Percentiles rank a stretch among this genome's conserved stretches.
These are phyloP conservation scores for Muraenolepis orangiensis DNA, from an alignment of 2,797 vertebrate genomes.

Conservation along the genomic window DNA sequence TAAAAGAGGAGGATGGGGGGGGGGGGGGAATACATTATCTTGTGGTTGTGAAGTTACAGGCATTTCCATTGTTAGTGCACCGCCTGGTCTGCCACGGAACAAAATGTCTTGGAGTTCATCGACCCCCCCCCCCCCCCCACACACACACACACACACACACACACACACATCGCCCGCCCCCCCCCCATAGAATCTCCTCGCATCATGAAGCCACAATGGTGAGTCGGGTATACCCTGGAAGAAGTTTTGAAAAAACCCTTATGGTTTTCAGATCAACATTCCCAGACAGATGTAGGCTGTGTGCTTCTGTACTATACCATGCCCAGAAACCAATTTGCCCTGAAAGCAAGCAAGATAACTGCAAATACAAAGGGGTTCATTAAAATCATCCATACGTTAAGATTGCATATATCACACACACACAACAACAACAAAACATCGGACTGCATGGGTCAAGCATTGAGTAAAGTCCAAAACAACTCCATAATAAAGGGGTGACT, in stretches of 20 bases:
- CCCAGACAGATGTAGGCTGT: slow-evolving; percentile 48
- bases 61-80: slow-evolving; percentile 50
- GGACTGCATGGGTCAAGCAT: slow-evolving; percentile 21
- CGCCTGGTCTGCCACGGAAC: slow-evolving; percentile 37
- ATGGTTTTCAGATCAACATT: slow-evolving; percentile 65
- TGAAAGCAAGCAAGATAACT: slow-evolving; percentile 16
- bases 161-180: too few relatives aligned
- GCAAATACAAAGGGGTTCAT: slow-evolving; percentile 34
- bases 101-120: slow-evolving; percentile 35
- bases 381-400: slow-evolving; percentile 17
- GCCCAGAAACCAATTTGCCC: slow-evolving; percentile 36
- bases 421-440: too few relatives aligned
- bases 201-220: slow-evolving; percentile 39
- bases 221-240: slow-evolving; percentile 33
- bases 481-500: slow-evolving; percentile 20
- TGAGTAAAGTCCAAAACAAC: slow-evolving; percentile 1
- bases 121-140: too few relatives aligned
- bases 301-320: slow-evolving; percentile 43
- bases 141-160: too few relatives aligned
- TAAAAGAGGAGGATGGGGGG: background rate
- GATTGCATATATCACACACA: slow-evolving; percentile 24
- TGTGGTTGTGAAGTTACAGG: slow-evolving; percentile 56
- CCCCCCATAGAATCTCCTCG: background rate
- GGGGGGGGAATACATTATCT: slow-evolving; percentile 63
- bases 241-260: slow-evolving; percentile 44